A percentile compares a stretch with the other conserved stretches of the same genome.
phyloP scores from a whole-genome alignment of 2,113 vertebrate genomes.

The Stegostoma tigrinum region DNA sequence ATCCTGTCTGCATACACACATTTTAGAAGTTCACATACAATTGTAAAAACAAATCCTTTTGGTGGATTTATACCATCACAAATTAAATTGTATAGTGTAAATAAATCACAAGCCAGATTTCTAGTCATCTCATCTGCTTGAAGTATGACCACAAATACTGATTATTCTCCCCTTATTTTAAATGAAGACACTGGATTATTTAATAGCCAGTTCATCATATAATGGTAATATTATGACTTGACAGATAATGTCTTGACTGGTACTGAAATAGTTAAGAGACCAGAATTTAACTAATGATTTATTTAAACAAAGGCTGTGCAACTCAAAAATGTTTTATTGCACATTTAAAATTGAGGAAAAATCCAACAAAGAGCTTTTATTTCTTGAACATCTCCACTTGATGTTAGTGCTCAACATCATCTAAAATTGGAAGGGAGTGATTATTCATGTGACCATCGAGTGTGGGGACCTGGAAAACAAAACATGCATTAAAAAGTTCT shows the following conservation, averaged over 20 bases:
- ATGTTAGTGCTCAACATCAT: constrained; percentile 44
- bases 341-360: not conserved
- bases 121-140: not conserved
- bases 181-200: not conserved
- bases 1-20: not conserved
- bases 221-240: not conserved
- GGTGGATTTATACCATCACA: not conserved
- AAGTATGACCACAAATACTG: constrained; percentile 22
- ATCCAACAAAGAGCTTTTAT: not conserved
- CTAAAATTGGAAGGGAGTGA: constrained; percentile 45
- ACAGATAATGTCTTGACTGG: not conserved
- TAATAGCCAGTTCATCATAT: not conserved
- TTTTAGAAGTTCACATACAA: not conserved
- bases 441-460: constrained; percentile 49
- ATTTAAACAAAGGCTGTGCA: constrained; percentile 15
- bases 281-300: constrained; percentile 22
- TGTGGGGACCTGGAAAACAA: constrained; percentile 42
- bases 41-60: not conserved
- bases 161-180: constrained; percentile 22
- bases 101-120: not conserved
- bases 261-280: not conserved
- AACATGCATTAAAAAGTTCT: not conserved
- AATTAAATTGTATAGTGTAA: not conserved
- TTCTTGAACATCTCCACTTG: not conserved
- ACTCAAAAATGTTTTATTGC: constrained; percentile 20